phyloP scores from a whole-genome alignment of 2,113 vertebrate species.

The Machaerirhynchus nigripectus region DNA sequence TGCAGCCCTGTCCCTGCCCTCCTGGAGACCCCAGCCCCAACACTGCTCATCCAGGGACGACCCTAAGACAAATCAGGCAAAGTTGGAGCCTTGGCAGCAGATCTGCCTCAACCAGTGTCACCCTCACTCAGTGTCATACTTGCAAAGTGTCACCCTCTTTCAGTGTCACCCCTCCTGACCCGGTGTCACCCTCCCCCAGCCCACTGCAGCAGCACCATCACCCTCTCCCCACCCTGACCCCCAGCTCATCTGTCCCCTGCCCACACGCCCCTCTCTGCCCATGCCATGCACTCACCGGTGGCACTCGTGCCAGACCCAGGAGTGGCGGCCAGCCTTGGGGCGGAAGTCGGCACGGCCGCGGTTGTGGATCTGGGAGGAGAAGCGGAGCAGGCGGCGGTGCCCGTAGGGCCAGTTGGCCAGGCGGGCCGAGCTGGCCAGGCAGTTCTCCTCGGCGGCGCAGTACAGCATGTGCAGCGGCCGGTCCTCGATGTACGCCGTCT shows the following conservation, averaged over 20 bases:
- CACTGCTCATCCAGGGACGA: not conserved
- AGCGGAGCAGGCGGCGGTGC: constrained; percentile 92
- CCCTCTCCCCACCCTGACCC: not conserved
- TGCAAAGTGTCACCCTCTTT: not conserved
- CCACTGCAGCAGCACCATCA: not conserved
- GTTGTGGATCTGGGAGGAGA: constrained; percentile 99
- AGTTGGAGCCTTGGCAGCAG: not conserved
- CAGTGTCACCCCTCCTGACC: not conserved
- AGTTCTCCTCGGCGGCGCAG: constrained; percentile 94
- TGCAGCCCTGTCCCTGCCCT: accelerated
- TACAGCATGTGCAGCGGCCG: constrained; percentile 96
- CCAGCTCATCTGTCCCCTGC: not conserved
- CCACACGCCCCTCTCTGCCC: not conserved
- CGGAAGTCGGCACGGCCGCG: constrained; percentile 93
- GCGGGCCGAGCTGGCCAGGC: constrained; percentile 86
- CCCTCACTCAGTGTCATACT: not conserved
- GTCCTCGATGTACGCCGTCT: constrained; percentile 95
- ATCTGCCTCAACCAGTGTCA: not conserved
- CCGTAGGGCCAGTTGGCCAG: constrained; percentile 96
- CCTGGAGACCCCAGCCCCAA: too few species aligned
- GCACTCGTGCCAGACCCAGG: constrained; percentile 98
- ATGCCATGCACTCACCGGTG: constrained; percentile 76
- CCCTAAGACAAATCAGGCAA: not conserved
- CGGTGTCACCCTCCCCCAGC: not conserved
- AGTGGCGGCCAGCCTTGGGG: constrained; percentile 93